A percentile compares a stretch with the other conserved stretches of the same genome.
These are phyloP conservation scores for Panurus biarmicus DNA, from an alignment of 2,113 vertebrate genomes.

Conservation along the genomic window DNA sequence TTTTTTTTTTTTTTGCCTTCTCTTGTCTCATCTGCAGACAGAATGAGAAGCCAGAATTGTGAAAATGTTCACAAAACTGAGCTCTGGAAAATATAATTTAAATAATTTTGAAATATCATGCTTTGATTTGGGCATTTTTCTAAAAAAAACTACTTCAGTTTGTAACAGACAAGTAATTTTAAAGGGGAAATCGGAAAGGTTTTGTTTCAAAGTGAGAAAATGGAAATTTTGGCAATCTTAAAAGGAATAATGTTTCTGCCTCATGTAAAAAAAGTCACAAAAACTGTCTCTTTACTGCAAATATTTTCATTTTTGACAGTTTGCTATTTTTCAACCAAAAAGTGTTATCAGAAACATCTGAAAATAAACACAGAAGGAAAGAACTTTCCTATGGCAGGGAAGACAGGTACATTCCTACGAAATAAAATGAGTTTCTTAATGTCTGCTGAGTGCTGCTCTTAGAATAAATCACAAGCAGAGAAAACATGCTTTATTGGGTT, in stretches of 20 bases:
- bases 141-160: neutral
- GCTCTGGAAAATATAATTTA: neutral
- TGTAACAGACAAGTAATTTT: conserved; percentile 33
- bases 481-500: neutral
- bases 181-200: conserved; percentile 18
- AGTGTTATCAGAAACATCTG: conserved; percentile 28
- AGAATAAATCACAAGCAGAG: neutral
- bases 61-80: neutral
- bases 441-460: neutral
- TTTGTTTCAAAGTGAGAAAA: conserved; percentile 52
- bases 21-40: neutral
- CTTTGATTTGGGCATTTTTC: conserved; percentile 40
- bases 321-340: conserved; percentile 35
- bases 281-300: conserved; percentile 39
- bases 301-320: conserved; percentile 54
- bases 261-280: neutral
- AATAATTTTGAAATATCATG: conserved; percentile 10
- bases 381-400: neutral
- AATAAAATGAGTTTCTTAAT: neutral
- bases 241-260: conserved; percentile 34
- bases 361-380: conserved; percentile 33
- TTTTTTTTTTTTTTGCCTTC: neutral
- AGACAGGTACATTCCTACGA: conserved; percentile 25
- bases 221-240: conserved; percentile 49
- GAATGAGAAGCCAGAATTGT: neutral